These are phyloP conservation scores for Xenopus borealis DNA, from an alignment of 2,113 vertebrate species.

Conservation along the genomic window DNA sequence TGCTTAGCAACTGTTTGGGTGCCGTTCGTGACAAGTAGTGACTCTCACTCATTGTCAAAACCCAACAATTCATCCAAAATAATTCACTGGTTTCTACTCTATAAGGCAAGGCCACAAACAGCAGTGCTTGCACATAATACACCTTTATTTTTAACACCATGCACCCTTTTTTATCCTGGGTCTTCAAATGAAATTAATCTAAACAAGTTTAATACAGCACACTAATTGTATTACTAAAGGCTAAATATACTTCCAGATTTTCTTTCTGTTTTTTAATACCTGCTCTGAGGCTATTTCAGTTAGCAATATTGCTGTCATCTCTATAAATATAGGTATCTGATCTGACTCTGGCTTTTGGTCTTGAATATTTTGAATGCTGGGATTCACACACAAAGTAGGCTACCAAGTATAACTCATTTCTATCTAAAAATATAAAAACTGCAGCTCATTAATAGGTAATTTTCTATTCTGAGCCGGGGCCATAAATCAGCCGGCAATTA, in stretches of 20 bases:
- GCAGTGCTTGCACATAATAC: too few species aligned
- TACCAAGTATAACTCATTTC: conserved; percentile 21
- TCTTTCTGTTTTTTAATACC: conserved; percentile 14
- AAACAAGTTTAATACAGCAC: conserved; percentile 1
- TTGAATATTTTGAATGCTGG: conserved; percentile 21
- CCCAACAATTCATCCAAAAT: too few species aligned
- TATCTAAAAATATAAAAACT: conserved; percentile 24
- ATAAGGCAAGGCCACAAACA: too few species aligned
- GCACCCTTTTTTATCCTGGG: neutral
- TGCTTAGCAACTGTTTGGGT: too few species aligned
- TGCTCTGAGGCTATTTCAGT: conserved; percentile 20
- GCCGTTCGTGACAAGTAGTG: too few species aligned
- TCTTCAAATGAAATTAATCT: neutral
- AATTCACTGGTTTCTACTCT: too few species aligned
- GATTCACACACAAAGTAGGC: conserved; percentile 29
- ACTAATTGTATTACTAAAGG: conserved; percentile 25
- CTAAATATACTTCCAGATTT: conserved; percentile 20
- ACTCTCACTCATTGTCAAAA: too few species aligned
- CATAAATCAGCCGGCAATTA: neutral
- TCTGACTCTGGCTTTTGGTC: conserved; percentile 18
- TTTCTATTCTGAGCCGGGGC: conserved; percentile 12
- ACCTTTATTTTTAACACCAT: too few species aligned
- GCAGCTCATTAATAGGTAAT: conserved; percentile 24
- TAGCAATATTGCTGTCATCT: conserved; percentile 25
- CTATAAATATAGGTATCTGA: conserved; percentile 27